These are phyloP conservation scores for Acanthurus tractus DNA, from an alignment of 2,797 vertebrate genomes.

Conservation along the genomic window DNA sequence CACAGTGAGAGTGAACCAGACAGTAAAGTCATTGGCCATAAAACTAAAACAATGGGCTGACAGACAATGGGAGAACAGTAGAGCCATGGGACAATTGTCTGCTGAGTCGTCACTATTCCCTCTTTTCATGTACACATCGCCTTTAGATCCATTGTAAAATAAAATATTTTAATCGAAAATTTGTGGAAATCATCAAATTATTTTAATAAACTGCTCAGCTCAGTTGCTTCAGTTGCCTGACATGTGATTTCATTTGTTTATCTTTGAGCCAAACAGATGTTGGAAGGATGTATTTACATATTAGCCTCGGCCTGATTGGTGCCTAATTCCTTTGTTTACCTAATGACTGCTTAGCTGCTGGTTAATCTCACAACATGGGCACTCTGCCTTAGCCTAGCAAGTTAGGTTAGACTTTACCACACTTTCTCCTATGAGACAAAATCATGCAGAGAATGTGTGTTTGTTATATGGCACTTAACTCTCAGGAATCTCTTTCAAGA, in stretches of 20 bases:
- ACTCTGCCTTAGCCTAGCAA: neutral
- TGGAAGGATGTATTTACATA: constrained; percentile 50
- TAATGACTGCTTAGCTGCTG: constrained; percentile 52
- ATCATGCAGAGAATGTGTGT: neutral
- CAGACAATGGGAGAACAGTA: neutral
- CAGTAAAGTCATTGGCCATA: neutral
- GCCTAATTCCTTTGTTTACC: constrained; percentile 56
- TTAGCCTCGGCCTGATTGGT: constrained; percentile 54
- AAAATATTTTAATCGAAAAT: neutral
- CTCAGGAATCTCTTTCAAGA: neutral
- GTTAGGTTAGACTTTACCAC: constrained; percentile 21
- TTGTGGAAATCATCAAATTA: neutral
- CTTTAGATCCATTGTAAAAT: neutral
- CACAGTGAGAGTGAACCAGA: neutral
- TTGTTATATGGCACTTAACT: neutral
- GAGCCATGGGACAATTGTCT: neutral
- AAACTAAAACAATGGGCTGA: neutral
- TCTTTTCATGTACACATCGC: neutral
- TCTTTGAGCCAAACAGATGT: constrained; percentile 46
- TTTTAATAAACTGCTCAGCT: neutral
- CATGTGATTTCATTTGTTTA: constrained; percentile 16
- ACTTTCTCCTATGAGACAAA: neutral
- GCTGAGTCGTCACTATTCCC: neutral
- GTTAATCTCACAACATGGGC: constrained; percentile 55
- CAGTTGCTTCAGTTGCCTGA: neutral